Base-by-base conservation (phyloP, 2,113 vertebrate genomes). In the Dicentrarchus labrax region DNA sequence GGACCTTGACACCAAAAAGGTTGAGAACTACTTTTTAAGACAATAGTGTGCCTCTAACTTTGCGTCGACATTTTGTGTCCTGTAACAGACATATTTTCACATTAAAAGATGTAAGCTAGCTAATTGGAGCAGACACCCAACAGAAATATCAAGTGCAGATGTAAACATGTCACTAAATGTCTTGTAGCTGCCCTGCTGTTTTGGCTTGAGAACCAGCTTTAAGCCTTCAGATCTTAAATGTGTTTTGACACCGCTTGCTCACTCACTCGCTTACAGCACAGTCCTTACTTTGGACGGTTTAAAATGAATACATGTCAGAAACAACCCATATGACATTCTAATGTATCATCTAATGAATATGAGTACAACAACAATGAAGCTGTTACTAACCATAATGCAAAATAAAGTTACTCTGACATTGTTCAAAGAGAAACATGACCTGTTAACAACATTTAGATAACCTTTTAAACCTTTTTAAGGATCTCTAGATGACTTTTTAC, bases 71-170 rank as follows among this genome's bases (percentile, higher is more conserved):
- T 30, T 30, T 30, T 30, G 30, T 30, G 30, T 30, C 30, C 30
- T 30, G 30, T 69, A 1, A 4, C 41, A 60, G 43, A 50, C 7
- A 30, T 8, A 65, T 30, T 17, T 51, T 39, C 12, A 48, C 17
- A 68, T 17, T 21, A 48, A n/a, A 19, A 56, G 36, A 41, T 43
- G 50, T 30, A 5, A 72, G 50, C 8, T 17, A 1, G 22, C 38
- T 76, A 76, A 82, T 43, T 16, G 11, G 72, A 76, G 19, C 47
- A 62, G 72, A 82, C 69, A 57, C 38, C 17, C 50, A 64, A 45
- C 56, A 82, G 56, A 62, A 45, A 53, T 10, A 48, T 6, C 12
- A 47, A 10, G 30, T 62, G 21, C 66, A 71, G 48, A 71, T 36
- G 67, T 71, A 24, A 71, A 75, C 17, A 22, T 62, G 80, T 75